Base-by-base conservation (phyloP, 2,113 vertebrate species). In the Cyprinodon brontotheroides region DNA sequence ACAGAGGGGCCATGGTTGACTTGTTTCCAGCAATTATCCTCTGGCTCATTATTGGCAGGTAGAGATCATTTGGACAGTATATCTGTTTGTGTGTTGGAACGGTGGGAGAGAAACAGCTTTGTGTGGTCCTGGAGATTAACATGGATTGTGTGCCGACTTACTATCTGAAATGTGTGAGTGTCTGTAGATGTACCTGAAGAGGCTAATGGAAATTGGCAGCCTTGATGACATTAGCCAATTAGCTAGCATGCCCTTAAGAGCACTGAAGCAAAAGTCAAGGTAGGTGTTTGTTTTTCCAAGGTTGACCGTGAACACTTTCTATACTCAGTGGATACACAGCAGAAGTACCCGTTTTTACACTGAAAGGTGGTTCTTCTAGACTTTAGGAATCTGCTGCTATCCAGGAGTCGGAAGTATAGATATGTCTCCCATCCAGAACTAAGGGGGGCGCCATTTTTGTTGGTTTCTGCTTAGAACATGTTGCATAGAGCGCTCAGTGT, bases 1-100 rank as follows among this genome's bases (percentile, higher is more conserved):
- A 84, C 72, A 74, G 68, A 80, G 70, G 65, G 78, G 81, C 86
- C 83, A 78, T 75, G 77, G 72, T 72, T 85, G 83, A 79, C 63
- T 85, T 68, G 64, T 68, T 67, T 68, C 65, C 64, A 72, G 68
- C 72, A 85, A 77, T 89, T 87, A 84, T 85, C 61, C 57, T 68
- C 2, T 39, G n/a, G 59, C 65, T 80, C 68, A 78, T 80, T 83
- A 87, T 83, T 78, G 74, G 72, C 75, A 87, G 61, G 77, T 50
- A 66, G 43, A 22, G 10, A 66, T 60, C 69, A 22, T 15, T 68
- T 66, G 13, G 71, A 65, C 38, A 61, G n/a, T 50, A 15, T 75
- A 17, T 61, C n/a, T 59, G 64, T 68, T 68, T 53, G 37, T 59
- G 39, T 78, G 66, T 61, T 1, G 22, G 41, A 59, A 50, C 22